These are phyloP conservation scores for Chironomus tepperi DNA, from an alignment of 1,140 invertebrate genomes.

Conservation along the genomic window DNA sequence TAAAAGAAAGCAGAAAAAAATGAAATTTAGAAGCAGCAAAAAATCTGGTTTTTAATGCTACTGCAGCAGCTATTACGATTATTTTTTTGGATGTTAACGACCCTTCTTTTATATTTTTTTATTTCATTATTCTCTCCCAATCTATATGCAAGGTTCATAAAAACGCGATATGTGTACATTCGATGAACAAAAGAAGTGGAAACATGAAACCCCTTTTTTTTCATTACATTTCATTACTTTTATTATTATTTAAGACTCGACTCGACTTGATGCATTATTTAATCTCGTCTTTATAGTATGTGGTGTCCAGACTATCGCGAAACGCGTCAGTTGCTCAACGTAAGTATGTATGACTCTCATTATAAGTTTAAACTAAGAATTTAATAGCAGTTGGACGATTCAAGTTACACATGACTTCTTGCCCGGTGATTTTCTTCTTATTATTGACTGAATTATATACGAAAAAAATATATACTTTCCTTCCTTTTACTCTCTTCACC, in stretches of 20 bases:
- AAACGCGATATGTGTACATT: constrained; percentile 1
- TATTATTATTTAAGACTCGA: background rate
- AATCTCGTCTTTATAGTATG: constrained; percentile 18
- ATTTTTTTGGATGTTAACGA: background rate
- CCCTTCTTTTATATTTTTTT: background rate
- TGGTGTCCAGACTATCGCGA: constrained; percentile 15
- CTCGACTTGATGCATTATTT: background rate
- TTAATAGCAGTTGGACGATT: constrained; percentile 2
- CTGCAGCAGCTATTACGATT: background rate
- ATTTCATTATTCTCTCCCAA: background rate
- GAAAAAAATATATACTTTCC: no score
- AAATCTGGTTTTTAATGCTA: background rate
- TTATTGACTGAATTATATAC: no score
- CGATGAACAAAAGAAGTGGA: background rate
- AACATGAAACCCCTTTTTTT: constrained; percentile 16
- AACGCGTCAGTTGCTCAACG: constrained; percentile 18
- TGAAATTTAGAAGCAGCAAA: no score
- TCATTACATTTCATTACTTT: background rate
- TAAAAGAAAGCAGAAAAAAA: no score
- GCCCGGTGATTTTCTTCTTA: background rate
- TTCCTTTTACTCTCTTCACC: no score
- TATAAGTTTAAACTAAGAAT: background rate
- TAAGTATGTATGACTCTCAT: background rate
- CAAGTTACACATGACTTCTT: constrained; percentile 12
- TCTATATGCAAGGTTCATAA: background rate